Evolutionary conservation across 2,888 invertebrate species (phyloP), one percentile per base, ranked within the genome.

Genomic region (Apodemia duryi): DNA sequence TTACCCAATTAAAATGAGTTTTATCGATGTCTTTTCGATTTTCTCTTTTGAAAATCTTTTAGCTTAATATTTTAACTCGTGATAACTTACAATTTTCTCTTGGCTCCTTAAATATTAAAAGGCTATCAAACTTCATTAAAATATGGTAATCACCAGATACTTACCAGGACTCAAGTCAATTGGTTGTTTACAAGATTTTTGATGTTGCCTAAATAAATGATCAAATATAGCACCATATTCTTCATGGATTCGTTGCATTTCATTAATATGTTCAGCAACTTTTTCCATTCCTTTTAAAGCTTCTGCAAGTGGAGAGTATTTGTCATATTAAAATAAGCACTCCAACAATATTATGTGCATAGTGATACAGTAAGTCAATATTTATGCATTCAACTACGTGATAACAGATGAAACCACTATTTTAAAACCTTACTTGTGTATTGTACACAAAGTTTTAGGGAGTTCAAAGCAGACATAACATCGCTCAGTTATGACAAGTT

Each of bases 201-300:
- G 97, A 91, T 98, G 97, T 93, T 98, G 98, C 76, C 98, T 94
- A 93, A 97, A 98, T 76, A 99, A 94, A 85, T 98, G 98, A 93
- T 99, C 98, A 92, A 99, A 99, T 86, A 98, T 98, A 79, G 97
- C 97, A 78, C 99, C 99, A 91, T 99, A 99, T 92, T 99, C 99
- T 93, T 99, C 99, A 88, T 99, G 98, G 81, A 99, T 98, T 93
- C 99, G 95, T 94, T 99, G 99, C 98, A 99, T 99, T 93, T 99
- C 98, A 92, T 99, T 99, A 80, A 99, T 99, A 92, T 99, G 99
- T 91, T 99, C 98, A 62, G 99, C 99, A 75, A 99, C 99, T 88
- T 98, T 98, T 85, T 99, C 98, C 98, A 99, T 99, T 74, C 98
- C 98, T 86, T 98, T 97, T 66, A 98, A 93, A 74, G 98, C 98